Evolutionary conservation across 2,888 invertebrate species (phyloP), one percentile per base, ranked within the genome.

Genomic region (Drepana falcataria): DNA sequence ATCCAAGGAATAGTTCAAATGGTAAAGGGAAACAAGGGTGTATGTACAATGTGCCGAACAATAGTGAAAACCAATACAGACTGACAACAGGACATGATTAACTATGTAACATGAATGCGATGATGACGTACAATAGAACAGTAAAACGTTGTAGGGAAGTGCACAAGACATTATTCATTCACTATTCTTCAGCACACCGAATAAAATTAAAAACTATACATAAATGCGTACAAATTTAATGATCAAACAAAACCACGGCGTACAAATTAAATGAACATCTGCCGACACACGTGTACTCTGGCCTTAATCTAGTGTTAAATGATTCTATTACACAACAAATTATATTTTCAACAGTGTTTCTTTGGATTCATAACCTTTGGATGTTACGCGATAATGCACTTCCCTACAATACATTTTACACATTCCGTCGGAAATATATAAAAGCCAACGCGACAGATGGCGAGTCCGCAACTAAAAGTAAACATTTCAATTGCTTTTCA

Each of bases 11-110:
- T 66, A 65, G 54, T 48, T 48, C 41, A 61, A 59, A 59, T 64
- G 59, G 61, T 60, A 66, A 69, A 68, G 74, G 71, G 70, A 66
- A 75, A 63, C 75, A 41, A 41, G n/a, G 51, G 51, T 33, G 78
- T 77, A 35, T 9, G 21, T 35, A 88, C 88, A 70, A 88, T 93
- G 95, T 95, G 95, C 95, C 95, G 94, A 95, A 95, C 95, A 95
- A 95, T 95, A 95, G 95, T 95, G 95, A 95, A 94, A 94, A 93
- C 92, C 75, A 74, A 80, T 69, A 69, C 71, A 65, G 75, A 67
- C 72, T 75, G 73, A 68, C 59, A 61, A 53, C 66, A 63, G 69
- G 59, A 72, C 68, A 73, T 64, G 68, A 64, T 64, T 61, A 65
- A 71, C 63, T 70, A 63, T 65, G 68, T 56, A 62, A 62, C 56